Evolutionary conservation across 2,797 vertebrate species (phyloP).

Genomic region (Sebastes itinus): DNA sequence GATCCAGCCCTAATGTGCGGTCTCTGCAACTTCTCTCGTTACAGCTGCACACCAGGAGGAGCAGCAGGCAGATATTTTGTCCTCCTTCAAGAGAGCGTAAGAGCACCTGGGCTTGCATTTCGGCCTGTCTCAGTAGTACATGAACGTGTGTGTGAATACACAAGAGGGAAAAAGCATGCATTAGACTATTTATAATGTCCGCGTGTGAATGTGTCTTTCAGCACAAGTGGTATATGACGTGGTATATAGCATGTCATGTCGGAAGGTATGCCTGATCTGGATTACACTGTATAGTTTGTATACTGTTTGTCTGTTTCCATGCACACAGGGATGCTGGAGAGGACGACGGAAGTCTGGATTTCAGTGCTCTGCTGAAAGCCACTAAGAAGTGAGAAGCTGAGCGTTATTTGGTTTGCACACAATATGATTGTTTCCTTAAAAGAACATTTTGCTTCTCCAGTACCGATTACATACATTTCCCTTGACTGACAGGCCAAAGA

Average conservation of each 20-base stretch:
- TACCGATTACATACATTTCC: not conserved
- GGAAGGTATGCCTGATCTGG: not conserved
- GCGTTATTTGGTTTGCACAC: not conserved
- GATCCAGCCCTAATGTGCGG: constrained; percentile 37
- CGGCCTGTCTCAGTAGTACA: not conserved
- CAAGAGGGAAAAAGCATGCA: not conserved
- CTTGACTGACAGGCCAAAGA: constrained; percentile 66
- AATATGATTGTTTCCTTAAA: not conserved
- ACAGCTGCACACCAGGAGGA: constrained; percentile 75
- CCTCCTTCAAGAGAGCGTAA: constrained; percentile 84
- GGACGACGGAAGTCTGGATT: constrained; percentile 87
- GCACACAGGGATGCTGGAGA: constrained; percentile 80
- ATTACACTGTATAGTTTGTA: not conserved
- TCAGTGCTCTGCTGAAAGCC: constrained; percentile 89
- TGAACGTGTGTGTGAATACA: not conserved
- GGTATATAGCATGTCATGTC: not conserved
- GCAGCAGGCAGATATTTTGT: constrained; percentile 74
- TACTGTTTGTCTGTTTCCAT: constrained; percentile 12
- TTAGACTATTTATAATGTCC: constrained; percentile 17
- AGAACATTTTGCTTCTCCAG: not conserved
- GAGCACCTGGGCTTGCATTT: constrained; percentile 41
- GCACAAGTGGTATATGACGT: not conserved
- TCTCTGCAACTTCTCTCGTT: constrained; percentile 64
- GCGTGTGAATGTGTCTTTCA: constrained; percentile 7
- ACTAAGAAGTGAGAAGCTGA: constrained; percentile 84